Evolutionary conservation across 2,888 invertebrate genomes (phyloP).

Genomic region (Opisthograptis luteolata): DNA sequence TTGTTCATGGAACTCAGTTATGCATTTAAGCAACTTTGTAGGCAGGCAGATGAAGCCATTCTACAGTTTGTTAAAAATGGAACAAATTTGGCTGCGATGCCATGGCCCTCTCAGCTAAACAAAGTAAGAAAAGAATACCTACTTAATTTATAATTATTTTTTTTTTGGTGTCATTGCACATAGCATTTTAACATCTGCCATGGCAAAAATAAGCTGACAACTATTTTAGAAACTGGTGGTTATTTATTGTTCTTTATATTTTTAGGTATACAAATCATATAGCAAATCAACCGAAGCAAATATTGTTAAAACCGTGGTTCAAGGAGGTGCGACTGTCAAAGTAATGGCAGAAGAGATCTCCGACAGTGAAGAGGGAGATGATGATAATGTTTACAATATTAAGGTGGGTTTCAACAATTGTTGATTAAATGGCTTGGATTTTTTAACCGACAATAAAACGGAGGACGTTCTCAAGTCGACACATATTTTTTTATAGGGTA

Average conservation of each 20-base stretch:
- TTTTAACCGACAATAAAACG: too few species aligned
- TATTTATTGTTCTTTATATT: constrained; percentile 19
- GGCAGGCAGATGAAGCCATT: constrained; percentile 88
- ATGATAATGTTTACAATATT: constrained; percentile 69
- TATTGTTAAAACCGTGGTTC: constrained; percentile 61
- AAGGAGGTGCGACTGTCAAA: constrained; percentile 70
- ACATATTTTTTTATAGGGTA: too few species aligned
- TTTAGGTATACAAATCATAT: constrained; percentile 44
- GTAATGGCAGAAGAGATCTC: constrained; percentile 64
- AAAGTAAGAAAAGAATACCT: constrained; percentile 56
- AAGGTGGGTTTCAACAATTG: constrained; percentile 66
- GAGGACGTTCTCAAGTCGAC: too few species aligned
- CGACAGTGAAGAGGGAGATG: constrained; percentile 68
- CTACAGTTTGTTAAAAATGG: constrained; percentile 88
- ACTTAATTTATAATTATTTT: not conserved
- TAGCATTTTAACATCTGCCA: too few species aligned
- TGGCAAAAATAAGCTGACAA: too few species aligned
- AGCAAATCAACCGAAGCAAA: constrained; percentile 42
- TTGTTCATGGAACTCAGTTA: constrained; percentile 88
- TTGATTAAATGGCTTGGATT: too few species aligned
- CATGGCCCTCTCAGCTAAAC: constrained; percentile 70
- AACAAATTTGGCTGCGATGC: constrained; percentile 79
- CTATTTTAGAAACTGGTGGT: too few species aligned
- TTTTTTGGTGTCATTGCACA: not conserved
- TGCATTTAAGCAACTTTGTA: constrained; percentile 90